Percentiles rank a stretch among this genome's conserved stretches.
Conservation (phyloP, 2,888 invertebrate genomes). For the Tipula vernalis region DNA sequence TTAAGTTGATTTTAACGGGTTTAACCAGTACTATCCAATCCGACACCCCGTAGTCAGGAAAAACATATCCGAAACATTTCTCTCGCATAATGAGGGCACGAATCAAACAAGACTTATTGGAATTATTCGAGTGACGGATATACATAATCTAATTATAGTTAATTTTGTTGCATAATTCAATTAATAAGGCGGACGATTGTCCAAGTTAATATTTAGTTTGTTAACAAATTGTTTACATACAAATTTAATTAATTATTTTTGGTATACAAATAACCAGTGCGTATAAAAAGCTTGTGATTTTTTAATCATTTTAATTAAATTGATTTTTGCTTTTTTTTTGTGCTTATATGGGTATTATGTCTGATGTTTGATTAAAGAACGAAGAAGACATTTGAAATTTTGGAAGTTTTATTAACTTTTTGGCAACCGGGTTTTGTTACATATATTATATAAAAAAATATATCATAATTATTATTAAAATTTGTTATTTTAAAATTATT, state of each 20-base stretch:
- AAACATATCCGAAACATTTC: no score
- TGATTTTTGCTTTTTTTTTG: slow-evolving; percentile 5
- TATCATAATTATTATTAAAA: neutral
- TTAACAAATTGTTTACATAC: no score
- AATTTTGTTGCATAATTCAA: no score
- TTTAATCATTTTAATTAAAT: slow-evolving; percentile 8
- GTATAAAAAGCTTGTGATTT: slow-evolving; percentile 18
- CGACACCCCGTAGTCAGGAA: no score
- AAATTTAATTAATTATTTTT: slow-evolving; percentile 1
- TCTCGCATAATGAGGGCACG: no score
- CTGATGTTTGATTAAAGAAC: neutral
- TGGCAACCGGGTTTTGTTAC: slow-evolving; percentile 7
- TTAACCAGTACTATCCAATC: no score
- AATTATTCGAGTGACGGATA: no score
- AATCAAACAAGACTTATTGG: no score
- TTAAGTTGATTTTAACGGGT: no score
- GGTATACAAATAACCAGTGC: slow-evolving; percentile 14
- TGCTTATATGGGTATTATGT: neutral
- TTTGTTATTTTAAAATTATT: neutral
- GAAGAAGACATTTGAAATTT: neutral
- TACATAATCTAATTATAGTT: no score
- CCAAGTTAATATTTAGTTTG: no score
- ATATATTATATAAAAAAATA: neutral
- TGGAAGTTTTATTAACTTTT: neutral
- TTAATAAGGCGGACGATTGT: no score